Conservation (phyloP, 1,140 invertebrate species). For the Periplaneta americana region DNA sequence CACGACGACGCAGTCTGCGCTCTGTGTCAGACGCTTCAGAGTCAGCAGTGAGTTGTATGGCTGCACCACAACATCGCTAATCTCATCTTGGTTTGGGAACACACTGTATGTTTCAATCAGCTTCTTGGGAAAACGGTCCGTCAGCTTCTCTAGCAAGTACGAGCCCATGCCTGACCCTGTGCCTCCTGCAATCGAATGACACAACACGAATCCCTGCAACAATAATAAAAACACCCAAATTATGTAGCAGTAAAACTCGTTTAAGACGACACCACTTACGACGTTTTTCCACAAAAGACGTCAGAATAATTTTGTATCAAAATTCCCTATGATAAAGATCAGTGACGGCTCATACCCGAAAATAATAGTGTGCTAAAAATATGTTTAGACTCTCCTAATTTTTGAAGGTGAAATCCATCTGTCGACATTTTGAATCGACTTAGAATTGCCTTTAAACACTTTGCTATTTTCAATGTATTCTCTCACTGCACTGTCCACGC, state of each 20-base stretch:
- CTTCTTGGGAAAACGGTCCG: conserved; percentile 96
- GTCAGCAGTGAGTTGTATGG: conserved; percentile 98
- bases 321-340: too few species aligned
- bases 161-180: conserved; percentile 98
- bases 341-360: too few species aligned
- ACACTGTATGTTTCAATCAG: conserved; percentile 98
- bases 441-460: too few species aligned
- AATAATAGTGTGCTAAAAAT: too few species aligned
- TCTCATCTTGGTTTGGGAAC: conserved; percentile 97
- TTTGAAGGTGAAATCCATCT: too few species aligned
- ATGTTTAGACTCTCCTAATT: too few species aligned
- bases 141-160: conserved; percentile 86
- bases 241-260: neutral
- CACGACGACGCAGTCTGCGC: conserved; percentile 97
- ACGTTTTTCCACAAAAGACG: too few species aligned
- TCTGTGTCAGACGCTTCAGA: conserved; percentile 88
- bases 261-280: too few species aligned
- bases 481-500: too few species aligned
- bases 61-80: conserved; percentile 97
- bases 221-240: conserved; percentile 3
- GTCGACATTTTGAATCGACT: too few species aligned
- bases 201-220: conserved; percentile 92
- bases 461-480: too few species aligned
- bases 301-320: too few species aligned
- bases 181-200: conserved; percentile 98